Base-by-base conservation (phyloP, 1,140 invertebrate genomes). In the Ceratina japonica region DNA sequence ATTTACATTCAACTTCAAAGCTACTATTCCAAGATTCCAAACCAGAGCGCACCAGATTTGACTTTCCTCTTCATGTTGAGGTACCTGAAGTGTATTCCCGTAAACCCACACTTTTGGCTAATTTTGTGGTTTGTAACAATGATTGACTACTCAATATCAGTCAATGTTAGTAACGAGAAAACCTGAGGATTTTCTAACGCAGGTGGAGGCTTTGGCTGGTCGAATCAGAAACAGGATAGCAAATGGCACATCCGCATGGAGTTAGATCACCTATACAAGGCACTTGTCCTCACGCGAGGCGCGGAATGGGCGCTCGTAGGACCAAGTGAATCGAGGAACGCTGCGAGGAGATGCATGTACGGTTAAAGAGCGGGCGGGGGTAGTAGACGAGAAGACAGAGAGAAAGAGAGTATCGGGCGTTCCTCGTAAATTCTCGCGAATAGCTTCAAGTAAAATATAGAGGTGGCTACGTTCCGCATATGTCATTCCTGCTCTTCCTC, bases 391-490 rank as follows among this genome's bases (percentile, higher is more conserved):
- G 72, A 79, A 79, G 78, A 75, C 65, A 63, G 75, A 77, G 75
- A 81, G 75, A 65, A 80, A 75, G 83, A 73, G 73, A 79, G 81
- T 79, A 77, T 68, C 80, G 83, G 65, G 80, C 24, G 70, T 58
- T 77, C 72, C 72, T 85, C 87, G 86, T 90, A 89, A 90, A 90
- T 90, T 90, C 84, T 81, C 82, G 77, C 82, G 87, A 88, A 87
- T 87, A 85, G 84, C 82, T 79, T 69, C 73, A 81, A 72, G 86
- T 90, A 86, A 90, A 90, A 90, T 89, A 89, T 87, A 83, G 87
- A 86, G 87, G 79, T 87, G 84, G 86, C 82, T 84, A 83, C 75
- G 84, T 86, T 88, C 80, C 88, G 89, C 89, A 90, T 90, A 90
- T 90, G 89, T 90, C 89, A 88, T 89, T 83, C 81, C 63, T 80